A percentile compares a stretch with the other conserved stretches of the same genome.
phyloP scores from a whole-genome alignment of 2,888 invertebrate species.

The Meloe dianella region DNA sequence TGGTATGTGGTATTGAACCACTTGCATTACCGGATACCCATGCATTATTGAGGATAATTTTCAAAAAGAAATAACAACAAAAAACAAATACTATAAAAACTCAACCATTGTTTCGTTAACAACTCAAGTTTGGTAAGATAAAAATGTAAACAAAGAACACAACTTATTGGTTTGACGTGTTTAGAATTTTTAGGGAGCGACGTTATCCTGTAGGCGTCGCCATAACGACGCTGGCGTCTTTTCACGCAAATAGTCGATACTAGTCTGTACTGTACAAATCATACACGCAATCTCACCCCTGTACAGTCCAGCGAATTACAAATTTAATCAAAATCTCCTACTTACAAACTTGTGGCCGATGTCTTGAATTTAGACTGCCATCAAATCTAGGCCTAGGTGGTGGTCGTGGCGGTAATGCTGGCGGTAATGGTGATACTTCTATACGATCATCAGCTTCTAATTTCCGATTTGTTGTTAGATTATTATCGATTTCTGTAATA shows the following conservation, averaged over 20 bases:
- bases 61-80: not conserved
- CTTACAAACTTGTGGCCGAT: slow-evolving; percentile 50
- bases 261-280: slow-evolving; percentile 12
- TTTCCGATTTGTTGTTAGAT: slow-evolving; percentile 44
- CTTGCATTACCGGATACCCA: slow-evolving; percentile 71
- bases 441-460: slow-evolving; percentile 58
- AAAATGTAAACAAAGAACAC: not conserved
- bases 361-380: slow-evolving; percentile 52
- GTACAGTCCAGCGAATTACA: slow-evolving; percentile 19
- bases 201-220: slow-evolving; percentile 47
- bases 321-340: too few relatives aligned
- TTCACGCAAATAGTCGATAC: slow-evolving; percentile 60
- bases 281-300: slow-evolving; percentile 38
- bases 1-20: slow-evolving; percentile 69
- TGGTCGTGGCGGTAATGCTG: slow-evolving; percentile 60
- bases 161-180: not conserved
- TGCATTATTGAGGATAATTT: slow-evolving; percentile 60
- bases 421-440: slow-evolving; percentile 59
- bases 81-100: too few relatives aligned
- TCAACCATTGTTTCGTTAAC: slow-evolving; percentile 7
- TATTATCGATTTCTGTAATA: slow-evolving; percentile 20
- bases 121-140: not conserved
- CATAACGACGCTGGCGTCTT: slow-evolving; percentile 53
- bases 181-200: slow-evolving; percentile 25
- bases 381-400: slow-evolving; percentile 58